Percentiles rank a stretch among this genome's conserved stretches.
These are phyloP conservation scores for Homarus americanus DNA, from an alignment of 1,140 invertebrate species.

Conservation along the genomic window DNA sequence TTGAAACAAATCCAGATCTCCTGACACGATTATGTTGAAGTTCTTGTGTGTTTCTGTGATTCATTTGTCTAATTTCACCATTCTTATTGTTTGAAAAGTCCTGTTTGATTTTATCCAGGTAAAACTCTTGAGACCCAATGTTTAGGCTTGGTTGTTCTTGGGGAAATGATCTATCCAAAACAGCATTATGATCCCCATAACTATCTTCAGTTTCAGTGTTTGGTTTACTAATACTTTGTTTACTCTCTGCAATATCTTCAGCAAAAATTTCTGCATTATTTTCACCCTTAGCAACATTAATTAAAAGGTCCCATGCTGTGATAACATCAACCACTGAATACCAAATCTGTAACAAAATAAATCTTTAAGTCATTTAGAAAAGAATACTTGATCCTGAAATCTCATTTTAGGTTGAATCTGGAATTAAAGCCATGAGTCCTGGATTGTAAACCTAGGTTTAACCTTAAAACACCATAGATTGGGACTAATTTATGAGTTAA, in stretches of 20 bases:
- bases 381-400: too few species aligned
- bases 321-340: conserved; percentile 35
- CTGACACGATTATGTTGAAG: background rate
- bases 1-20: background rate
- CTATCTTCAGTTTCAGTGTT: background rate
- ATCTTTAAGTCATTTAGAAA: too few species aligned
- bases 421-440: too few species aligned
- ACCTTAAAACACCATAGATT: too few species aligned
- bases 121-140: background rate
- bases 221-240: background rate
- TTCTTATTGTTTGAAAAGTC: background rate
- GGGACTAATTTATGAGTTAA: too few species aligned
- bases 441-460: too few species aligned
- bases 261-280: background rate
- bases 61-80: background rate
- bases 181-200: too few species aligned
- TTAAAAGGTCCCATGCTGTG: conserved; percentile 23
- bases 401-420: too few species aligned
- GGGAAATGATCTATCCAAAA: too few species aligned
- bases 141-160: background rate
- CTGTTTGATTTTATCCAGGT: background rate
- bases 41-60: background rate
- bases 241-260: background rate
- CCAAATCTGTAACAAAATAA: conserved; percentile 45
- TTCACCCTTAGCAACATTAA: background rate